Conservation (phyloP, 2,113 vertebrate genomes). For the Microtus richardsoni region DNA sequence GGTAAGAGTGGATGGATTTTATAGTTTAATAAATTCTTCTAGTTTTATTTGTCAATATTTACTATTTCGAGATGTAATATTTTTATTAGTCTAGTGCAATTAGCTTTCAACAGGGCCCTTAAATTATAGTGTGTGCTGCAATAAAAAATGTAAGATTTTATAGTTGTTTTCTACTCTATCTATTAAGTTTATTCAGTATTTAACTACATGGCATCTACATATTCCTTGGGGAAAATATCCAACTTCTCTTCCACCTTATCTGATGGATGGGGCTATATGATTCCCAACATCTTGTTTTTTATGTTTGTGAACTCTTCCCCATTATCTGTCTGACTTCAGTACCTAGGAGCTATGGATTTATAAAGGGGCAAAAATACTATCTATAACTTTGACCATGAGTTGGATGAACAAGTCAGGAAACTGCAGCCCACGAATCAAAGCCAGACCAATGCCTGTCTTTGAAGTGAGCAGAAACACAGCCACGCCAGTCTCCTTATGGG, state of each 20-base stretch:
- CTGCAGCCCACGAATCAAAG: not conserved
- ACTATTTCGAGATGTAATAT: constrained; percentile 63
- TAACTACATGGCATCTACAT: not conserved
- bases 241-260: not conserved
- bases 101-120: constrained; percentile 60
- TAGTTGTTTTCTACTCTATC: constrained; percentile 44
- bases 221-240: constrained; percentile 6
- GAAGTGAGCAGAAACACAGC: not conserved
- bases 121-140: constrained; percentile 60
- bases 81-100: constrained; percentile 45
- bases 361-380: not conserved
- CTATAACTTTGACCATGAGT: not conserved
- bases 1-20: constrained; percentile 76
- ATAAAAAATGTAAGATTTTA: constrained; percentile 67
- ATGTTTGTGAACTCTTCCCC: not conserved
- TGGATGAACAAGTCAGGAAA: not conserved
- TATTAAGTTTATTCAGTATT: constrained; percentile 62
- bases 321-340: not conserved
- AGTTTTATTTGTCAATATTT: constrained; percentile 79
- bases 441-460: not conserved
- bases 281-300: constrained; percentile 13
- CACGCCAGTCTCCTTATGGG: accelerated
- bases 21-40: constrained; percentile 81
- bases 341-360: not conserved
- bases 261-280: constrained; percentile 38